Evolutionary conservation across 2,113 vertebrate genomes (phyloP).

Genomic region (Alethe castanea): DNA sequence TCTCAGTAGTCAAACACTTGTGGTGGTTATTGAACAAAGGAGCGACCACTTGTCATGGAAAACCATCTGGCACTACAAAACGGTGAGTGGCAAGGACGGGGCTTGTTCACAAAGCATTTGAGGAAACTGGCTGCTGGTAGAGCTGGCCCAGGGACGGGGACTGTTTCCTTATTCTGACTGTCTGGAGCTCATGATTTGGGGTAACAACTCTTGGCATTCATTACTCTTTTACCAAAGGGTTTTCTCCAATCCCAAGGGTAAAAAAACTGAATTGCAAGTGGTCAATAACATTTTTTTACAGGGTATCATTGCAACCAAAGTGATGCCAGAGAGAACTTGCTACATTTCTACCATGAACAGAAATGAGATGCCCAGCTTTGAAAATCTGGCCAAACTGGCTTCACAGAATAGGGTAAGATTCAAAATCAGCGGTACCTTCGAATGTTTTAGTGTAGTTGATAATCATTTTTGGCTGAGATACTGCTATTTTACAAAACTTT

Average conservation of each 20-base stretch:
- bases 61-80: constrained; percentile 13
- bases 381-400: background rate
- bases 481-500: background rate
- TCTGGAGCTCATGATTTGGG: accelerated
- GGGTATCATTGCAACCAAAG: constrained; percentile 49
- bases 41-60: constrained; percentile 40
- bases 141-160: accelerated
- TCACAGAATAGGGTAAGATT: background rate
- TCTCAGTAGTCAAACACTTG: background rate
- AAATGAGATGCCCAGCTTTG: background rate
- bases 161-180: accelerated
- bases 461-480: background rate
- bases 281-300: background rate
- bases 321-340: constrained; percentile 37
- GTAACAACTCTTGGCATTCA: accelerated
- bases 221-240: background rate
- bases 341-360: constrained; percentile 37
- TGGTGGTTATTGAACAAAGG: background rate
- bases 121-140: background rate
- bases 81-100: background rate
- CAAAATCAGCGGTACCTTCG: background rate
- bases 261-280: background rate
- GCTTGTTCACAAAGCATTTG: accelerated
- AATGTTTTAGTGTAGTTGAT: accelerated
- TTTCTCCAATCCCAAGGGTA: background rate